These are phyloP conservation scores for Xylocampa areola DNA, from an alignment of 2,888 invertebrate species.

Conservation along the genomic window DNA sequence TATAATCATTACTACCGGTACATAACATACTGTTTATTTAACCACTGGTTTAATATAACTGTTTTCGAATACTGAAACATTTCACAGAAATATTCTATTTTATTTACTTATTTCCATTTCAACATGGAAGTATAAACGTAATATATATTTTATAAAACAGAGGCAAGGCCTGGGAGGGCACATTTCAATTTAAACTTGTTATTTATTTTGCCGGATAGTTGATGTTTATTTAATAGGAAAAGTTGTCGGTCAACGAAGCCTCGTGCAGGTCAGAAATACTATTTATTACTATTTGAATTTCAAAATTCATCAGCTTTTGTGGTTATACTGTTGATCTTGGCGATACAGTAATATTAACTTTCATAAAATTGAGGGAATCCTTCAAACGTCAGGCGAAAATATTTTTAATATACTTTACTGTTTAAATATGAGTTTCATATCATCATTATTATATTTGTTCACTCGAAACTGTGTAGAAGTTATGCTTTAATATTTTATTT, in stretches of 20 bases:
- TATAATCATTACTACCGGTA: too few relatives aligned
- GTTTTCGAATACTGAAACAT: too few relatives aligned
- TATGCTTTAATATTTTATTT: conserved; percentile 8
- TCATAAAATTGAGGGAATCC: conserved; percentile 1
- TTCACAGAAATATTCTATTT: too few relatives aligned
- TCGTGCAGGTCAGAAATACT: conserved; percentile 32
- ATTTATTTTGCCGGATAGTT: conserved; percentile 62
- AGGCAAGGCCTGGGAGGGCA: conserved; percentile 43
- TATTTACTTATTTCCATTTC: conserved; percentile 6
- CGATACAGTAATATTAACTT: conserved; percentile 11
- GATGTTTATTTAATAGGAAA: conserved; percentile 63
- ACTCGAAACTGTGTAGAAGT: background rate
- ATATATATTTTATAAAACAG: conserved; percentile 36
- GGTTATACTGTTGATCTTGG: conserved; percentile 22
- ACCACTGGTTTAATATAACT: too few relatives aligned
- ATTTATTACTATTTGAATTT: conserved; percentile 55
- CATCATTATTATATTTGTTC: background rate
- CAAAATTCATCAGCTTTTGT: conserved; percentile 32
- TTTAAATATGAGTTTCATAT: background rate
- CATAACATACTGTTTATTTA: too few relatives aligned
- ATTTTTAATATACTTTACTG: background rate
- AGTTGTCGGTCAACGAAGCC: conserved; percentile 53
- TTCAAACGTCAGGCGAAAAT: too few relatives aligned
- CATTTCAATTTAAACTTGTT: conserved; percentile 65
- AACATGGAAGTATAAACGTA: conserved; percentile 13